Evolutionary conservation across 2,113 vertebrate species (phyloP).

Genomic region (Pedetes capensis): DNA sequence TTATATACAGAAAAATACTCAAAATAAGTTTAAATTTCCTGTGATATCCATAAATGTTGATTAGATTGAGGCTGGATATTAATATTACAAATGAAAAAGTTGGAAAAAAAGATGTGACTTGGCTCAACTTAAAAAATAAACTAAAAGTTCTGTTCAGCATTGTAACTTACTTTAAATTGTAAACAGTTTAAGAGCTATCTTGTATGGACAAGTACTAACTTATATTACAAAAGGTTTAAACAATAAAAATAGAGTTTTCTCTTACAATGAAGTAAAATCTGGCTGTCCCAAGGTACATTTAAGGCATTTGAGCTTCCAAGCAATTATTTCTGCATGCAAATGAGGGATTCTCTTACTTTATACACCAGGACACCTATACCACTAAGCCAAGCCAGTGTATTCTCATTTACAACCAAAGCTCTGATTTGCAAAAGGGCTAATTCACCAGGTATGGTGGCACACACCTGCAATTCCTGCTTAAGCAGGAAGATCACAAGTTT

Average conservation of each 20-base stretch:
- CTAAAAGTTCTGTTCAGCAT: not conserved
- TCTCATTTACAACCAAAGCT: slow-evolving; percentile 39
- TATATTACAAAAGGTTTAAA: slow-evolving; percentile 19
- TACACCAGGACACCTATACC: not conserved
- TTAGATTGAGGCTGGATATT: not conserved
- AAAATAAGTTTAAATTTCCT: slow-evolving; percentile 8
- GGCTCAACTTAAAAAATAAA: slow-evolving; percentile 21
- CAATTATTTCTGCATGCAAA: not conserved
- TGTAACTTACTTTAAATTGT: not conserved
- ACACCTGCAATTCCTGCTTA: too few species aligned
- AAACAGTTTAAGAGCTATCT: not conserved
- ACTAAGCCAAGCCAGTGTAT: not conserved
- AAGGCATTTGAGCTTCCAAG: not conserved
- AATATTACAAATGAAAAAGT: not conserved
- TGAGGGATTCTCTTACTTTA: slow-evolving; percentile 16
- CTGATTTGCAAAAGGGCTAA: not conserved
- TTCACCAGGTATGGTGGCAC: too few species aligned
- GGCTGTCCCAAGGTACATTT: not conserved
- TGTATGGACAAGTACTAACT: not conserved
- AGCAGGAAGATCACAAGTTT: too few species aligned
- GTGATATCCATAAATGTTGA: not conserved
- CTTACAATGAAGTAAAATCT: slow-evolving; percentile 7
- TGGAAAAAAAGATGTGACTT: slow-evolving; percentile 15
- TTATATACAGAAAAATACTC: not conserved
- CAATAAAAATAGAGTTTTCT: not conserved